Conservation (phyloP, 2,888 invertebrate species). For the Actias luna region DNA sequence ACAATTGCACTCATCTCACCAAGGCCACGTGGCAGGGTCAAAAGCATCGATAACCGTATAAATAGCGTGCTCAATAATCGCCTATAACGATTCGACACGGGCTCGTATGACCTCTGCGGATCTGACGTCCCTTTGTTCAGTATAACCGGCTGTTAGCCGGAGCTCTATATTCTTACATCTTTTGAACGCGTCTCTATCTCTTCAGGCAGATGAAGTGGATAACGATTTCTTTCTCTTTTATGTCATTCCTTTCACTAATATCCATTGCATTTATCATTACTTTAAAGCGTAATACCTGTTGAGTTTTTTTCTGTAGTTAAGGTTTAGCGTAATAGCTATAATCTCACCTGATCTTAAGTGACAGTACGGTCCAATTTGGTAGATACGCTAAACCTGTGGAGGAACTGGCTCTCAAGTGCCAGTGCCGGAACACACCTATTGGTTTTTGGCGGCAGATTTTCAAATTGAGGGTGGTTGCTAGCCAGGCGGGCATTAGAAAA, state of each 20-base stretch:
- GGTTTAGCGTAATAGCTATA: too few relatives aligned
- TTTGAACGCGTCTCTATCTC: neutral
- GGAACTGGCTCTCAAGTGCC: too few relatives aligned
- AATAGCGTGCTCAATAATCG: neutral
- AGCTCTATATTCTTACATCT: neutral
- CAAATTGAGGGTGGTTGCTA: too few relatives aligned
- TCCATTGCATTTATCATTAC: neutral
- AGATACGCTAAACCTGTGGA: too few relatives aligned
- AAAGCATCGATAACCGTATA: slow-evolving; percentile 8
- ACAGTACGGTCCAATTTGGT: too few relatives aligned
- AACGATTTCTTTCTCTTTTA: too few relatives aligned
- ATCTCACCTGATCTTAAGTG: too few relatives aligned
- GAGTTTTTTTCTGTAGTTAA: too few relatives aligned
- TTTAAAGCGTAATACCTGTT: neutral
- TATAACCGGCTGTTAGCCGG: neutral
- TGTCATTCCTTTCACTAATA: neutral
- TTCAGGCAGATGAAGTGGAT: neutral
- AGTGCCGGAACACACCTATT: too few relatives aligned
- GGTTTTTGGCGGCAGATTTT: too few relatives aligned
- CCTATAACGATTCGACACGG: slow-evolving; percentile 1
- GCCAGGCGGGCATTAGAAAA: too few relatives aligned
- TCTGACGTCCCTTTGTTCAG: neutral
- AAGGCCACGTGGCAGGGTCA: slow-evolving; percentile 18
- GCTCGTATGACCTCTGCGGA: slow-evolving; percentile 1
- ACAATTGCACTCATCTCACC: slow-evolving; percentile 3